A percentile compares a stretch with the other conserved stretches of the same genome.
These are phyloP conservation scores for Enoplolaimus lenunculus DNA, from an alignment of 2,888 invertebrate species.

Conservation along the genomic window DNA sequence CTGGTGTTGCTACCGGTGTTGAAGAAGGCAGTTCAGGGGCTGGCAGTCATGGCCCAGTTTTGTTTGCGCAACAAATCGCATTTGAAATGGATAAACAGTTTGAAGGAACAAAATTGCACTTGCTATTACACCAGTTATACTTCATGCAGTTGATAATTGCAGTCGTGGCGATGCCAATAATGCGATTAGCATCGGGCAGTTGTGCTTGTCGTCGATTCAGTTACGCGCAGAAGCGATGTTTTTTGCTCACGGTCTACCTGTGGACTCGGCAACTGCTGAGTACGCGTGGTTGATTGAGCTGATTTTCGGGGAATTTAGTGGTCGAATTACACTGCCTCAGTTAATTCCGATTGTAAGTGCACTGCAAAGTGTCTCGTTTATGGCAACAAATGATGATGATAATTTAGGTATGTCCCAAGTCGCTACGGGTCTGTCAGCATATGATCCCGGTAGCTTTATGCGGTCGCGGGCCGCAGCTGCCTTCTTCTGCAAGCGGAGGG, in stretches of 20 bases:
- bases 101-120: conserved; percentile 81
- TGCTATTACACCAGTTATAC: conserved; percentile 61
- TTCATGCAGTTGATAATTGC: conserved; percentile 45
- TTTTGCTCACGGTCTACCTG: conserved; percentile 70
- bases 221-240: conserved; percentile 90
- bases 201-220: conserved; percentile 54
- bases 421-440: conserved; percentile 48
- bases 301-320: conserved; percentile 78
- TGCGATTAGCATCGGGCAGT: conserved; percentile 42
- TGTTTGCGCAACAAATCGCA: conserved; percentile 60
- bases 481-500: conserved; percentile 55
- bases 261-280: conserved; percentile 86
- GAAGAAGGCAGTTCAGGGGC: neutral
- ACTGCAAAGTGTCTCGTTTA: conserved; percentile 63
- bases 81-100: conserved; percentile 94
- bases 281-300: conserved; percentile 94
- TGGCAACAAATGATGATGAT: conserved; percentile 81
- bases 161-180: conserved; percentile 24
- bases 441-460: conserved; percentile 53
- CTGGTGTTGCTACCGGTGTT: too few relatives aligned
- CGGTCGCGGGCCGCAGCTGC: conserved; percentile 53
- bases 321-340: conserved; percentile 56
- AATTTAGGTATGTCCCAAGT: conserved; percentile 60
- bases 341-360: conserved; percentile 22
- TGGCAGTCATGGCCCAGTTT: conserved; percentile 20